Conservation (phyloP, 2,113 vertebrate genomes). For the Cervus canadensis region DNA sequence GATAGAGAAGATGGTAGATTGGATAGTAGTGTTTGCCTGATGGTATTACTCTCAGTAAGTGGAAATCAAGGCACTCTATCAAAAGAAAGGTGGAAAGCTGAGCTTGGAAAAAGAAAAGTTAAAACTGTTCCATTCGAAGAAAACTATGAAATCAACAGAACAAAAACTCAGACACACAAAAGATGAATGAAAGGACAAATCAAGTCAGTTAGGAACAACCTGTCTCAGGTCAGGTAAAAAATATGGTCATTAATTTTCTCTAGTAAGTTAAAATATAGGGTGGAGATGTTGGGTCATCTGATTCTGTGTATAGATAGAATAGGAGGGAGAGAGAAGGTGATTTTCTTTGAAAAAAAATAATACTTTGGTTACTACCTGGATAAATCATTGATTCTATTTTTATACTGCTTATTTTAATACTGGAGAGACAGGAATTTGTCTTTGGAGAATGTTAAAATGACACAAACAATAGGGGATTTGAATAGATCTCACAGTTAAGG, state of each 20-base stretch:
- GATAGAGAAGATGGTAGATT: neutral
- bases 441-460: neutral
- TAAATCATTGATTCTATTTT: neutral
- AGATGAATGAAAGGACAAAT: conserved; percentile 19
- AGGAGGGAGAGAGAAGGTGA: neutral
- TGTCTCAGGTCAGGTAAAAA: neutral
- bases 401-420: neutral
- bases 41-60: neutral
- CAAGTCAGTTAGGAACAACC: neutral
- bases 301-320: neutral
- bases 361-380: neutral
- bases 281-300: neutral
- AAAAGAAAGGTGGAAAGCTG: neutral
- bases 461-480: neutral
- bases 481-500: neutral
- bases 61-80: neutral
- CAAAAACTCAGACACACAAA: neutral
- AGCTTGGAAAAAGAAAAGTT: neutral
- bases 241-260: neutral
- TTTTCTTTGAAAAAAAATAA: neutral
- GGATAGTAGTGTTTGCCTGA: neutral
- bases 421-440: neutral
- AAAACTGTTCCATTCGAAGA: neutral
- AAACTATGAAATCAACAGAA: conserved; percentile 3
- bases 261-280: neutral